Evolutionary conservation across 2,797 vertebrate genomes (phyloP), one percentile per base, ranked within the genome.

Genomic region (Karalla daura): DNA sequence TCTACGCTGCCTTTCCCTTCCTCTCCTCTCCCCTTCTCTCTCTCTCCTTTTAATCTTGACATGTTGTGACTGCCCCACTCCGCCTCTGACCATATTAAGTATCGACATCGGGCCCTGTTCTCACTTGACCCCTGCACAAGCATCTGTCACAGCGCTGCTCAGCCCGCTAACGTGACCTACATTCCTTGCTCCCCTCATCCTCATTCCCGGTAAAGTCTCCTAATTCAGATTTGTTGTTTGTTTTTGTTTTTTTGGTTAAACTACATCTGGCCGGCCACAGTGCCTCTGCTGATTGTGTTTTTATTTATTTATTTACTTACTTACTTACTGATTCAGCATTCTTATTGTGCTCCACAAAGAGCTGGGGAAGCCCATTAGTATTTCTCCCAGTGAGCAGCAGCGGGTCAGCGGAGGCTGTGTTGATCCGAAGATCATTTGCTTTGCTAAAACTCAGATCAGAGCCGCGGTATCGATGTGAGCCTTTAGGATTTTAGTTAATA

Each of bases 131-230:
- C 65, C 59, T 33, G 50, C 35, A 6, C 36, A 8, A 60, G 60
- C 78, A 78, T 87, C 84, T 86, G 77, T 81, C 75, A 62, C 54
- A 6, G 56, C 63, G 4, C 51, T 52, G 75, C 84, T 80, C 68
- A 55, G 66, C 49, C 73, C 32, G 49, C 15, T 33, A 25, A 35
- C 37, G n/a, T 10, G 61, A 78, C 86, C 83, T 81, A 81, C 27
- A 78, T 78, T 63, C 47, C 27, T 30, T 21, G 10, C 44, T 69
- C 35, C 17, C 60, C 46, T 66, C 55, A 27, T 68, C 77, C 39
- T 80, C 20, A 50, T 75, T 75, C 55, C 45, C 54, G 41, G 21
- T 37, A 39, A 80, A 74, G 63, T 33, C 49, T 56, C 36, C 21
- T 35, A 63, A 40, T 64, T 63, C 27, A 9, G 35, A 23, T 23